Percentiles rank a stretch among this genome's conserved stretches.
These are phyloP conservation scores for Boulengeromyrus knoepffleri DNA, from an alignment of 2,113 vertebrate genomes.

Conservation along the genomic window DNA sequence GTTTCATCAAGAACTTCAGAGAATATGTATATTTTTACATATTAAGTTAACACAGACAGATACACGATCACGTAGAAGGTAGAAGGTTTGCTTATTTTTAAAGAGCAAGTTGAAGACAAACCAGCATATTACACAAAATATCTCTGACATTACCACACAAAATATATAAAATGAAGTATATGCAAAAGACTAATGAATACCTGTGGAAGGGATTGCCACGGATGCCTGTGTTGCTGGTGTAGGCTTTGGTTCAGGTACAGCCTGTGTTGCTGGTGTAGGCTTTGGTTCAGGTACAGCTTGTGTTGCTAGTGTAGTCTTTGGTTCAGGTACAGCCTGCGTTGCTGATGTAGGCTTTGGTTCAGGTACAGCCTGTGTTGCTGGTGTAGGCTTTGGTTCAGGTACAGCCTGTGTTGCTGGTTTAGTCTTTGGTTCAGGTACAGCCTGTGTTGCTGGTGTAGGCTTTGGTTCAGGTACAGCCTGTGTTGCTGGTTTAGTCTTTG, in stretches of 20 bases:
- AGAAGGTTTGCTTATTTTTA: constrained; percentile 43
- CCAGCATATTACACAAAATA: background rate
- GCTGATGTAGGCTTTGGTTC: constrained; percentile 14
- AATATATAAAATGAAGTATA: background rate
- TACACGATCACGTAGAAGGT: constrained; percentile 33
- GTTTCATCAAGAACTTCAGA: constrained; percentile 65
- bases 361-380: constrained; percentile 20
- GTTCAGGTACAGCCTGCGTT: constrained; percentile 16
- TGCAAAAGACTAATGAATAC: constrained; percentile 44
- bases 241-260: constrained; percentile 17
- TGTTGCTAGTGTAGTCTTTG: constrained; percentile 6
- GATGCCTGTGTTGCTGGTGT: constrained; percentile 35
- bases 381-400: constrained; percentile 17
- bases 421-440: constrained; percentile 6
- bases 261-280: too few species aligned
- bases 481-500: background rate
- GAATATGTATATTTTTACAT: constrained; percentile 30
- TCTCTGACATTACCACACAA: constrained; percentile 12
- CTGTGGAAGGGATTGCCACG: constrained; percentile 47
- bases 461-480: background rate
- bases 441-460: background rate
- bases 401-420: constrained; percentile 17
- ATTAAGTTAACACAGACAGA: constrained; percentile 5
- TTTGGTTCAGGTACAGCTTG: background rate
- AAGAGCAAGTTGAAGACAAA: constrained; percentile 42